Conservation (phyloP, 2,888 invertebrate genomes). For the Pristionchus mayeri region DNA sequence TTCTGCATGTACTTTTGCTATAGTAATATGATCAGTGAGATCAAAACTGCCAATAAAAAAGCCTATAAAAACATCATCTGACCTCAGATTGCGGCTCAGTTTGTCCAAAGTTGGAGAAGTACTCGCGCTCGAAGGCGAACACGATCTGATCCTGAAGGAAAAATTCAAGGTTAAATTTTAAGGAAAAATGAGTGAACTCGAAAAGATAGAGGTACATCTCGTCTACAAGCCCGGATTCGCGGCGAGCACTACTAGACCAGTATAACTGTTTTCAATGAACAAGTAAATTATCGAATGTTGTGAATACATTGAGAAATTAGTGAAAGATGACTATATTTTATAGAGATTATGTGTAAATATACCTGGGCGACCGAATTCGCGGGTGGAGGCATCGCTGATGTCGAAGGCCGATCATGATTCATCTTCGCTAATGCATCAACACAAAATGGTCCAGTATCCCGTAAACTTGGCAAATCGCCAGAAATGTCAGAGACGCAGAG, state of each 20-base stretch:
- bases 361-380: background rate
- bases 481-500: background rate
- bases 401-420: slow-evolving; percentile 3
- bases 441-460: too few relatives aligned
- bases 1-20: too few relatives aligned
- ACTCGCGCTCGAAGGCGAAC: slow-evolving; percentile 35
- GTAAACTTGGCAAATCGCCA: background rate
- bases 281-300: too few relatives aligned
- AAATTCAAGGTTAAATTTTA: background rate
- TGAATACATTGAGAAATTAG: too few relatives aligned
- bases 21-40: too few relatives aligned
- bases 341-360: background rate
- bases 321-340: too few relatives aligned
- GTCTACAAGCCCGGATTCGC: too few relatives aligned
- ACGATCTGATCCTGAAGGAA: slow-evolving; percentile 23
- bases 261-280: too few relatives aligned
- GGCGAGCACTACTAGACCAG: too few relatives aligned
- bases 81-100: background rate
- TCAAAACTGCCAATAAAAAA: too few relatives aligned
- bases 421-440: too few relatives aligned
- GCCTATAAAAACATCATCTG: background rate
- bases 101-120: slow-evolving; percentile 26
- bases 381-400: background rate
- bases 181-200: background rate
- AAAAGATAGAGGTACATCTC: too few relatives aligned